Conservation (phyloP, 2,113 vertebrate species). For the Motacilla tschutschensis region DNA sequence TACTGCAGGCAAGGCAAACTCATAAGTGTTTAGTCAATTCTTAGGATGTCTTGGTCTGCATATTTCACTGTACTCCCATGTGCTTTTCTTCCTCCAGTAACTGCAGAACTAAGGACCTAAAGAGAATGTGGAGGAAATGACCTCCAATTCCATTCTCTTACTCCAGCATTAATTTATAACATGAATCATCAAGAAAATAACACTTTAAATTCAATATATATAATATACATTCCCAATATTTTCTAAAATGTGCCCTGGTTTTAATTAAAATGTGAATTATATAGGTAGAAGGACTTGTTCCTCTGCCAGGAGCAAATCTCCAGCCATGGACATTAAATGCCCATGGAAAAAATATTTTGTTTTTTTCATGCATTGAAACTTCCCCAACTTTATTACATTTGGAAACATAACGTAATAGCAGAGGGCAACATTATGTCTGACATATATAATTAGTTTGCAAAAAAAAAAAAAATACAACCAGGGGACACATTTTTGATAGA, state of each 20-base stretch:
- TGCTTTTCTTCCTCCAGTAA: neutral
- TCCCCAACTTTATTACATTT: neutral
- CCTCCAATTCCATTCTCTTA: neutral
- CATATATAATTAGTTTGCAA: constrained; percentile 11
- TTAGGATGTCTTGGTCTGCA: neutral
- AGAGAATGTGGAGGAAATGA: neutral
- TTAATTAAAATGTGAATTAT: constrained; percentile 12
- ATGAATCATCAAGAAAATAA: neutral
- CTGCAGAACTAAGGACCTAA: neutral
- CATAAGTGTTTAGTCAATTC: neutral
- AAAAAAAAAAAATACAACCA: neutral
- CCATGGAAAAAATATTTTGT: neutral
- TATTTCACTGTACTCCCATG: neutral
- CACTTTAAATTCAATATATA: neutral
- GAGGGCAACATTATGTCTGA: neutral
- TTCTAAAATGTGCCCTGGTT: neutral
- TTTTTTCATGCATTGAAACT: neutral
- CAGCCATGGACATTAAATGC: neutral
- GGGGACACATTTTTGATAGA: neutral
- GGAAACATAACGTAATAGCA: neutral
- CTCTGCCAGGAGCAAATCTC: neutral
- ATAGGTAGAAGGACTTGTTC: neutral
- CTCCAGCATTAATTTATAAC: neutral
- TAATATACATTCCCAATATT: neutral
- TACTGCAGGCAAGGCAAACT: neutral